Conservation (phyloP, 1,140 invertebrate genomes). For the Drosophila ironensis region DNA sequence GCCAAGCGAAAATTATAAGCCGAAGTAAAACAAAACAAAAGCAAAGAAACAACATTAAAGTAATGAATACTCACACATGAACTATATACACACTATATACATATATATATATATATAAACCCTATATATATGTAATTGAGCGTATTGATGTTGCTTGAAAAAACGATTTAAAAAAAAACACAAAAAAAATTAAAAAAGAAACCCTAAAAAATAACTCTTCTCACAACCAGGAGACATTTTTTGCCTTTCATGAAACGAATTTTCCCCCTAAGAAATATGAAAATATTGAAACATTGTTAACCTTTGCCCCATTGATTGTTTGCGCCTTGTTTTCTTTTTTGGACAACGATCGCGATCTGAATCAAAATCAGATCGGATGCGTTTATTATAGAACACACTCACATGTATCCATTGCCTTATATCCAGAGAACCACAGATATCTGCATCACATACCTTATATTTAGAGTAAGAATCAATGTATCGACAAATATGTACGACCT, state of each 20-base stretch:
- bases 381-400: background rate
- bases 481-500: constrained; percentile 33
- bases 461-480: constrained; percentile 36
- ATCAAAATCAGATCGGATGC: constrained; percentile 4
- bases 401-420: constrained; percentile 68
- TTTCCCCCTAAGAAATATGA: constrained; percentile 35
- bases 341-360: background rate
- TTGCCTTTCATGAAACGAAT: constrained; percentile 48
- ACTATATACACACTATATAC: constrained; percentile 41
- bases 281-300: constrained; percentile 34
- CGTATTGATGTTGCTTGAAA: constrained; percentile 70
- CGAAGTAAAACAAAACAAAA: constrained; percentile 25
- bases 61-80: constrained; percentile 40
- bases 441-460: constrained; percentile 51
- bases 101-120: constrained; percentile 53
- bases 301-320: constrained; percentile 13
- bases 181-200: constrained; percentile 5
- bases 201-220: constrained; percentile 18
- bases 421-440: constrained; percentile 54
- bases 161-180: constrained; percentile 40
- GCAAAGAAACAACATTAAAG: constrained; percentile 12
- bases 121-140: constrained; percentile 71
- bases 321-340: background rate
- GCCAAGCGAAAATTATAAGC: constrained; percentile 19
- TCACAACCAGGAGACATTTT: constrained; percentile 32